A percentile compares a stretch with the other conserved stretches of the same genome.
Conservation (phyloP, 2,888 invertebrate genomes). For the Tethea ocularis region DNA sequence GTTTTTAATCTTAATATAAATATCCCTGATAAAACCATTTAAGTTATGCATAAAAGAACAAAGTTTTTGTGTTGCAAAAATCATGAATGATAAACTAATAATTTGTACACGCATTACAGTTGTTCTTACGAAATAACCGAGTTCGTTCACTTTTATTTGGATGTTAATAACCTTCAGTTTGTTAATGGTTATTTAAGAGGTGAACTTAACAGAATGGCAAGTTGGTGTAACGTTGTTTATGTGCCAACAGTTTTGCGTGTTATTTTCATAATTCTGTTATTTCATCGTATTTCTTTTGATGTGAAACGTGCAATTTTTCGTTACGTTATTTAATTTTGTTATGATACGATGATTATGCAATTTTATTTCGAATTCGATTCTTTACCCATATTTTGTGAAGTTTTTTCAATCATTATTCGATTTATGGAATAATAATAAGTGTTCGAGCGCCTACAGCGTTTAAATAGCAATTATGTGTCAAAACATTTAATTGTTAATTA, state of each 20-base stretch:
- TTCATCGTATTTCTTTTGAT: neutral
- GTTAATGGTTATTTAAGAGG: constrained; percentile 31
- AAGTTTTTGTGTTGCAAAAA: neutral
- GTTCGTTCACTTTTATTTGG: constrained; percentile 41
- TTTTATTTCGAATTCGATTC: neutral
- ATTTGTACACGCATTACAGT: constrained; percentile 20
- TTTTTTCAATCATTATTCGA: neutral
- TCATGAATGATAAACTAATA: constrained; percentile 6
- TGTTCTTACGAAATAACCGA: constrained; percentile 33
- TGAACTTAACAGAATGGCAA: constrained; percentile 8
- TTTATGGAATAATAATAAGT: neutral
- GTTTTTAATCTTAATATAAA: too few species aligned
- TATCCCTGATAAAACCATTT: neutral
- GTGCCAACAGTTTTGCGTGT: neutral
- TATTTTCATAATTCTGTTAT: constrained; percentile 9
- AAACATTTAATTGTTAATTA: too few species aligned
- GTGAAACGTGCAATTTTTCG: neutral
- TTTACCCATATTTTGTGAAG: neutral
- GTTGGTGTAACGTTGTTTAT: constrained; percentile 1
- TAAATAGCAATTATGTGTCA: too few species aligned
- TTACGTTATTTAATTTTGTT: constrained; percentile 1
- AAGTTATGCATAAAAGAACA: neutral
- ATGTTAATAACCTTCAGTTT: constrained; percentile 47
- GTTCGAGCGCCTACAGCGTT: too few species aligned
- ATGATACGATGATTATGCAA: neutral